phyloP scores from a whole-genome alignment of 2,113 vertebrate genomes.

The Suncus etruscus region DNA sequence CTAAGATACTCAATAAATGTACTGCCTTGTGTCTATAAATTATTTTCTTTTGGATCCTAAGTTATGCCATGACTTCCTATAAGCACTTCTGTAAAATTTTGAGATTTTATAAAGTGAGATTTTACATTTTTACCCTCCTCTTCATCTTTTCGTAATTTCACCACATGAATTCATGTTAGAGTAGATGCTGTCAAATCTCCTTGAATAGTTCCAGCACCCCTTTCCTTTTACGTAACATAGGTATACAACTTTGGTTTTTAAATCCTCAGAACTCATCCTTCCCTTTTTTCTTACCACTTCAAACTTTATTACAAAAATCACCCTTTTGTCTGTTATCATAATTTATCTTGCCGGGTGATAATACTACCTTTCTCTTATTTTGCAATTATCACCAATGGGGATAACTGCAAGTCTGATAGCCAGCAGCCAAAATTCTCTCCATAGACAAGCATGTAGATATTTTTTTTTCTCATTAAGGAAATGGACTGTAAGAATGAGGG shows the following conservation, averaged over 20 bases:
- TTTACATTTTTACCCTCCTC: neutral
- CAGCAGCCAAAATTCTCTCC: neutral
- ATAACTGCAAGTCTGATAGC: neutral
- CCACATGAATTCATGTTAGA: rapidly evolving
- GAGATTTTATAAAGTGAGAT: neutral
- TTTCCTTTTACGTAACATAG: neutral
- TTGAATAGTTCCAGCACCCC: rapidly evolving
- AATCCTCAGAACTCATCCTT: rapidly evolving
- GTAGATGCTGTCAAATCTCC: rapidly evolving
- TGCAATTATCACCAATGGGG: neutral
- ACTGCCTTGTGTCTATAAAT: neutral
- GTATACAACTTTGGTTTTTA: rapidly evolving
- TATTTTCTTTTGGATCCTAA: neutral
- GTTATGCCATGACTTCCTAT: neutral
- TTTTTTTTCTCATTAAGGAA: neutral
- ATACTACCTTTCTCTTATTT: neutral
- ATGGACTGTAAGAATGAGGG: neutral
- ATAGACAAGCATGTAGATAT: neutral
- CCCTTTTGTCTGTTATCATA: neutral
- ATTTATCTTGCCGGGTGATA: neutral
- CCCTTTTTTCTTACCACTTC: neutral
- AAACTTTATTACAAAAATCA: neutral
- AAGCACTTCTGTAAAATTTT: neutral
- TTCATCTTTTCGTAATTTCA: neutral
- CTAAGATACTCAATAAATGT: neutral